Evolutionary conservation across 2,888 invertebrate species (phyloP).

Genomic region (Catocala nupta): DNA sequence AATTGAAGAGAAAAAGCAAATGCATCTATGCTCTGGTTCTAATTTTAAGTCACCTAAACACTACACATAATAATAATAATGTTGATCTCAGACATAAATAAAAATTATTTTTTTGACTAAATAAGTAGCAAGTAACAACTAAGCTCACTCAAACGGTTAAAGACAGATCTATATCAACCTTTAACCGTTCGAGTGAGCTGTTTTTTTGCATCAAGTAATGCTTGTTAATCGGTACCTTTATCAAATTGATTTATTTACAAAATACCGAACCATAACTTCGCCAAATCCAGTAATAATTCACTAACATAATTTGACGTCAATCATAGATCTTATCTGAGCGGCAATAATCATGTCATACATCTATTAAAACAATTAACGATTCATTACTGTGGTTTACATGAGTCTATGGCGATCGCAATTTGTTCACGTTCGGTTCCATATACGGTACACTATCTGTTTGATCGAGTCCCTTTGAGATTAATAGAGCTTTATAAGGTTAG

Average conservation of each 20-base stretch:
- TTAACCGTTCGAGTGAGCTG: too few species aligned
- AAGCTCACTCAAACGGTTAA: too few species aligned
- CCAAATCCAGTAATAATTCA: conserved; percentile 15
- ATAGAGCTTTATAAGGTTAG: conserved; percentile 9
- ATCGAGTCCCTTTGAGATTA: conserved; percentile 36
- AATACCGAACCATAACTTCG: neutral
- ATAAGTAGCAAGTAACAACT: too few species aligned
- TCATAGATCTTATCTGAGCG: conserved; percentile 42
- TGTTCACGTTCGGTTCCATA: conserved; percentile 45
- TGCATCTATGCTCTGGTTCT: too few species aligned
- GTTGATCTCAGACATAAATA: too few species aligned
- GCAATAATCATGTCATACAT: conserved; percentile 52
- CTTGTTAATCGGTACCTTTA: neutral
- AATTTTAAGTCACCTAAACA: too few species aligned
- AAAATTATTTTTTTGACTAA: too few species aligned
- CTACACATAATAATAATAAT: too few species aligned
- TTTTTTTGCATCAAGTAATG: too few species aligned
- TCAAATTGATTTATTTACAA: neutral
- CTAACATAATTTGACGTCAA: conserved; percentile 35
- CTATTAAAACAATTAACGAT: conserved; percentile 51
- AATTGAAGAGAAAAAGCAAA: too few species aligned
- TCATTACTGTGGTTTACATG: conserved; percentile 49
- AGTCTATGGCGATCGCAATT: conserved; percentile 48
- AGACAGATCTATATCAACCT: too few species aligned
- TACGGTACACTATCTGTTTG: conserved; percentile 39